Evolutionary conservation across 1,140 invertebrate species (phyloP).

Genomic region (Tribolium madens): DNA sequence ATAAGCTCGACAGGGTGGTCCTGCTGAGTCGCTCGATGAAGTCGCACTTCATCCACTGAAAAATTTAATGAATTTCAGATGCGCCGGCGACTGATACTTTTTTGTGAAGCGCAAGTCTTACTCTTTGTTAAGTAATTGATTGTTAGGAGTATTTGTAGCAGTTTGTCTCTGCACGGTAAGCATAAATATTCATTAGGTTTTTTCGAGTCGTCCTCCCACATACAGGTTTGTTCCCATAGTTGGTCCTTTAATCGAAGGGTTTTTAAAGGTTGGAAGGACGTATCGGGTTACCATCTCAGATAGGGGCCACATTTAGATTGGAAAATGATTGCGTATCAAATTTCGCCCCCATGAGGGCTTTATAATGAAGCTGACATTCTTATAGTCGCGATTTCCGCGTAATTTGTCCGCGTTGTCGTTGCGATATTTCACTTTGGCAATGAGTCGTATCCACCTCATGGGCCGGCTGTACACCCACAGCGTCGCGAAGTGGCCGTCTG

Average conservation of each 20-base stretch:
- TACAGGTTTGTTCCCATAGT: conserved; percentile 30
- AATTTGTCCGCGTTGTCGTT: conserved; percentile 38
- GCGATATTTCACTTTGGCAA: conserved; percentile 24
- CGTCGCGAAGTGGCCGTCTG: conserved; percentile 29
- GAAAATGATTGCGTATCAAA: conserved; percentile 24
- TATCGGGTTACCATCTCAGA: conserved; percentile 12
- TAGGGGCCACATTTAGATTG: conserved; percentile 34
- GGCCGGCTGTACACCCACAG: no score
- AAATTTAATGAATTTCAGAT: conserved; percentile 37
- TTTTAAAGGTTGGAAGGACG: conserved; percentile 16
- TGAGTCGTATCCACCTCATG: conserved; percentile 41
- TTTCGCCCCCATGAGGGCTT: conserved; percentile 28
- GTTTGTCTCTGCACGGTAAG: conserved; percentile 23
- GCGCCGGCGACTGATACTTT: not conserved
- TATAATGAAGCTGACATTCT: conserved; percentile 7
- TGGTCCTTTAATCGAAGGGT: conserved; percentile 6
- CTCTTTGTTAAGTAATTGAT: conserved; percentile 1
- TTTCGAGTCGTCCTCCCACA: conserved; percentile 29
- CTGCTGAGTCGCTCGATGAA: conserved; percentile 24
- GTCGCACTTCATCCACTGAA: conserved; percentile 15
- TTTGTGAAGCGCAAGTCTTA: not conserved
- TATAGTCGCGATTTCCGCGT: conserved; percentile 32
- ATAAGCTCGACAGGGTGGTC: conserved; percentile 14
- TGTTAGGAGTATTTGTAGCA: conserved; percentile 24
- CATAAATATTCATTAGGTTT: conserved; percentile 42